These are phyloP conservation scores for Polypterus senegalus DNA, from an alignment of 2,113 vertebrate species.

Conservation along the genomic window DNA sequence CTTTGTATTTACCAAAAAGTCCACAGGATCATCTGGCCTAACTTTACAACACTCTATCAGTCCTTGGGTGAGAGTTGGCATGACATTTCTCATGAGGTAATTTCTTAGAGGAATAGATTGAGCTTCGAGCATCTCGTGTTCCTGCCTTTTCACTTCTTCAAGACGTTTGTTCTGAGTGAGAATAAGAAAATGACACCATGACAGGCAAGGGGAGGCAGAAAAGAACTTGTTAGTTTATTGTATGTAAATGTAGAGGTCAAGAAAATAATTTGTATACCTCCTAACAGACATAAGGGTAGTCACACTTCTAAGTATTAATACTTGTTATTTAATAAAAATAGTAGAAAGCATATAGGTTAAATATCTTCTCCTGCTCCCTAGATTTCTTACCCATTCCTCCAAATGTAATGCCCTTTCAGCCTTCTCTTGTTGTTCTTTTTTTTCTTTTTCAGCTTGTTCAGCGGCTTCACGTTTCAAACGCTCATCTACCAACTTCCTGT, in stretches of 20 bases:
- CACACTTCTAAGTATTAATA: too few species aligned
- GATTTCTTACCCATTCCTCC: constrained; percentile 75
- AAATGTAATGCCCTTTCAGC: constrained; percentile 47
- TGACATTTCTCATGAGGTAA: constrained; percentile 70
- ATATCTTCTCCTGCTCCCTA: not conserved
- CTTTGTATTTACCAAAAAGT: constrained; percentile 70
- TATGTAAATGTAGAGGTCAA: too few species aligned
- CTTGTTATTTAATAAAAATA: too few species aligned
- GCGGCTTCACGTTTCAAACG: constrained; percentile 39
- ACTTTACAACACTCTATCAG: constrained; percentile 64
- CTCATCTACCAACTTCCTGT: constrained; percentile 43
- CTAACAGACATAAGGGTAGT: too few species aligned
- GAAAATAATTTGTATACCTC: too few species aligned
- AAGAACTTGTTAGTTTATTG: too few species aligned
- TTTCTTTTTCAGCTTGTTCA: constrained; percentile 37
- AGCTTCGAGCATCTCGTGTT: constrained; percentile 58
- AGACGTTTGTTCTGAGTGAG: constrained; percentile 42
- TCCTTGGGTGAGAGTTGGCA: constrained; percentile 73
- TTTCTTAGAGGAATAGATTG: constrained; percentile 56
- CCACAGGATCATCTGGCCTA: constrained; percentile 67
- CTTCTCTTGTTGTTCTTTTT: constrained; percentile 48
- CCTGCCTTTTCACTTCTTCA: constrained; percentile 56
- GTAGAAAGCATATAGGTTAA: not conserved
- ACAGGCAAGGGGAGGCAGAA: not conserved
- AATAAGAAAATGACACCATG: constrained; percentile 2